Conservation (phyloP, 2,797 vertebrate species). For the Schizothorax lantsangensis region DNA sequence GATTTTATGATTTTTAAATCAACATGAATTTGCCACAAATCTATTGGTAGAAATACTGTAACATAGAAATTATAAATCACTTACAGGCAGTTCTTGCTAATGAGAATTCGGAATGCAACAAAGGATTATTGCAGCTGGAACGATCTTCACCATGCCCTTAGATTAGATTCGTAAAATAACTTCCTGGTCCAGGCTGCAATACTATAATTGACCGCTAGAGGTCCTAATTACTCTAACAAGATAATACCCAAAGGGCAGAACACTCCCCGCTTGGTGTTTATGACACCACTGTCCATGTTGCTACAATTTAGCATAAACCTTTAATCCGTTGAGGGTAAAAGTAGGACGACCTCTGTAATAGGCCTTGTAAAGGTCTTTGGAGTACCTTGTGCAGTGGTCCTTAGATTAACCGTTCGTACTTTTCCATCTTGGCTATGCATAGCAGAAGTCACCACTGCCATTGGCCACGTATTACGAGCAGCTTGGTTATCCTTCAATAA, state of each 20-base stretch:
- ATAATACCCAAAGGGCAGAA: background rate
- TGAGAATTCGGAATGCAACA: background rate
- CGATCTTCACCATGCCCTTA: background rate
- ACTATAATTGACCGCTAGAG: background rate
- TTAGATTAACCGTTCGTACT: slow-evolving; percentile 18
- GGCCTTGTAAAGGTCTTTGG: background rate
- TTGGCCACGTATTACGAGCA: slow-evolving; percentile 19
- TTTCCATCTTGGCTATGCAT: background rate
- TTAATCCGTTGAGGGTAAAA: background rate
- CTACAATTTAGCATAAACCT: too few species aligned
- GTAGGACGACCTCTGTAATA: background rate
- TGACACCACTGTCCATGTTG: background rate
- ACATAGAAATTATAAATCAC: too few species aligned
- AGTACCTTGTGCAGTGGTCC: background rate
- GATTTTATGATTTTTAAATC: too few species aligned
- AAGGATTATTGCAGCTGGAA: background rate
- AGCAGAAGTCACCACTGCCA: background rate
- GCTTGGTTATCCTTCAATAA: background rate
- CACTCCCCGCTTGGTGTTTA: background rate
- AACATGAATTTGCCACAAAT: too few species aligned
- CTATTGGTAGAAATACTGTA: too few species aligned
- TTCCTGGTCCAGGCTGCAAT: background rate
- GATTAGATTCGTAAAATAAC: background rate
- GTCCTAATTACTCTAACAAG: background rate
- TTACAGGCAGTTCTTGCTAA: background rate